A percentile compares a stretch with the other conserved stretches of the same genome.
Conservation (phyloP, 1,140 invertebrate species). For the Plectrocnemia conspersa region DNA sequence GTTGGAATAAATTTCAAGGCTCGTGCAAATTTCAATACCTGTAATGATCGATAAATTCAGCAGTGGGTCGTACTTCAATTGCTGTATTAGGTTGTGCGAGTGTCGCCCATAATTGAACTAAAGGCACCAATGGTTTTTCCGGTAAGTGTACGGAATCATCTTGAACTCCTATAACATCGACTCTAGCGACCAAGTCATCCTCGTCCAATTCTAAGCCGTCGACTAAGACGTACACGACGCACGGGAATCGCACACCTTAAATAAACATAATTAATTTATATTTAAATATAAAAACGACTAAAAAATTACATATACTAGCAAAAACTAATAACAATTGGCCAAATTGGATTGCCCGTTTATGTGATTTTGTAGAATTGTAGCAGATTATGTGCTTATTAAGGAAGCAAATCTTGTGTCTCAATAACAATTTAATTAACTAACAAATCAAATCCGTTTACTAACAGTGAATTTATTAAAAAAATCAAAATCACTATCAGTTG, state of each 20-base stretch:
- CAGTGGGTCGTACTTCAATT: conserved; percentile 24
- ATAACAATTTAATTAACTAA: too few relatives aligned
- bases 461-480: too few relatives aligned
- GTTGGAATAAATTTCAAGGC: background rate
- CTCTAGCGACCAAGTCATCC: conserved; percentile 5
- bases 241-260: conserved; percentile 24
- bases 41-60: conserved; percentile 32
- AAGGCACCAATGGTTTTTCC: conserved; percentile 11
- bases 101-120: conserved; percentile 25
- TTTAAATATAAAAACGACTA: background rate
- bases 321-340: too few relatives aligned
- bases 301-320: too few relatives aligned
- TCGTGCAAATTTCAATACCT: conserved; percentile 18
- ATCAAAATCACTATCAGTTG: too few relatives aligned
- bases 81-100: conserved; percentile 25
- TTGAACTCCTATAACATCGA: conserved; percentile 28
- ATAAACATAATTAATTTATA: background rate
- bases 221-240: conserved; percentile 30
- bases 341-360: too few relatives aligned
- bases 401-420: too few relatives aligned
- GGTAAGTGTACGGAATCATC: conserved; percentile 27
- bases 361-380: too few relatives aligned
- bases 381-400: too few relatives aligned
- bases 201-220: conserved; percentile 24
- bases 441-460: too few relatives aligned